Evolutionary conservation across 2,113 vertebrate genomes (phyloP), one percentile per base, ranked within the genome.

Genomic region (Thalassoma bifasciatum): DNA sequence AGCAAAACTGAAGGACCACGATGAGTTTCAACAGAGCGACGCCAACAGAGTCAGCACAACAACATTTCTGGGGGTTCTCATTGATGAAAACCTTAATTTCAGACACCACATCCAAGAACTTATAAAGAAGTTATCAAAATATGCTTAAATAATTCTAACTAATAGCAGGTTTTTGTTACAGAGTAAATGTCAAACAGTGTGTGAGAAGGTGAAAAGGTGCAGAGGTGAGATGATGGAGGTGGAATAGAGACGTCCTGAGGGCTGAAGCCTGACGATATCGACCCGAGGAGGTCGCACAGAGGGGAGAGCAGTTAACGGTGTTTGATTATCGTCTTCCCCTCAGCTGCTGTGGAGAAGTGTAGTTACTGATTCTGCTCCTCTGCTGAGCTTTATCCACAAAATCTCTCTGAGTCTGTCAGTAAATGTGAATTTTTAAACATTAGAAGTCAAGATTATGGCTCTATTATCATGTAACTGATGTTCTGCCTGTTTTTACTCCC

Each of bases 241-340:
- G n/a, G n/a, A n/a, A 79, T 61, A 19, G 77, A 87, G 80, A 70
- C 83, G 64, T 56, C 5, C n/a, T n/a, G n/a, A n/a, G n/a, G n/a
- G n/a, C 61, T 17, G 57, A 42, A 11, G 83, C 42, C 13, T 81
- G 81, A 84, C 54, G 24, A 30, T 52, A 88, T 91, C 53, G 83
- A 88, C 88, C 4, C 57, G 60, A 38, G 37, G 58, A 86, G 89
- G 89, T 87, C 89, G 85, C 3, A 40, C 59, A 44, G 56, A 88
- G 79, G 87, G 77, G 83, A 88, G 44, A 66, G 85, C 82, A 58
- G 83, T 90, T 90, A 88, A 80, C 83, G 40, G 0, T 40, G 74
- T 82, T 77, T 89, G 82, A 93, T 89, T 84, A 91, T 85, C 77
- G 13, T 65, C 77, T 36, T 66, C 75, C 75, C 24, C 56, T 52